Evolutionary conservation across 2,797 vertebrate species (phyloP).

Genomic region (Lemur catta): DNA sequence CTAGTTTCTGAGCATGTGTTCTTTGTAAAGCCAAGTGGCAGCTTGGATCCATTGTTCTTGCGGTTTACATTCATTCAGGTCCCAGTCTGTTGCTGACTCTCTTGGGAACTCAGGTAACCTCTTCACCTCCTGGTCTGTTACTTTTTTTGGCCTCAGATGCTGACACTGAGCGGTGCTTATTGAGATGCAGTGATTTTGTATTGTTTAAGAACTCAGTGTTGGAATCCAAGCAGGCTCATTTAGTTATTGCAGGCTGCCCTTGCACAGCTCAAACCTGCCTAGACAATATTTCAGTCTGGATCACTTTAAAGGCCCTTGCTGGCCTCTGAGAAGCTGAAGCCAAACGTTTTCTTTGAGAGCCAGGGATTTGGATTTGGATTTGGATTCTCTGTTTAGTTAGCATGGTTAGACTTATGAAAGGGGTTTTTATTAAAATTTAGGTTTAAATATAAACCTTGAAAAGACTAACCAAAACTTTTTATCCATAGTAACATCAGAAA

Average conservation of each 20-base stretch:
- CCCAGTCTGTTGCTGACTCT: not conserved
- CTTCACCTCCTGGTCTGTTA: not conserved
- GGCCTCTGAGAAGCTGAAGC: not conserved
- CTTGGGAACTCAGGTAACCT: not conserved
- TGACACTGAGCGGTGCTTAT: not conserved
- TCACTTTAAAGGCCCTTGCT: not conserved
- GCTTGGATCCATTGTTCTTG: not conserved
- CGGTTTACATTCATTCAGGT: not conserved
- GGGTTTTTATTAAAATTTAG: not conserved
- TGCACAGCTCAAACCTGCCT: accelerated
- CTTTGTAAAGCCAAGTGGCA: not conserved
- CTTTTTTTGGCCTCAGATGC: not conserved
- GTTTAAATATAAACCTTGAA: not conserved
- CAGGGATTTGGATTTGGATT: not conserved
- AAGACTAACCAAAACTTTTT: not conserved
- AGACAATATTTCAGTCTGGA: not conserved
- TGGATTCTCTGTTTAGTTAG: not conserved
- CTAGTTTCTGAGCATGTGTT: not conserved
- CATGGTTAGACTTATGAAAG: not conserved
- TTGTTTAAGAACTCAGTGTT: not conserved
- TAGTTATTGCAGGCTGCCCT: not conserved
- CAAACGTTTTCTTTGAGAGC: not conserved
- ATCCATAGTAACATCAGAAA: not conserved
- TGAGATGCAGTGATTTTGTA: not conserved
- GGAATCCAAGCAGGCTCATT: no score